phyloP scores from a whole-genome alignment of 2,888 invertebrate species.

The Macrosoma leucophasiata region DNA sequence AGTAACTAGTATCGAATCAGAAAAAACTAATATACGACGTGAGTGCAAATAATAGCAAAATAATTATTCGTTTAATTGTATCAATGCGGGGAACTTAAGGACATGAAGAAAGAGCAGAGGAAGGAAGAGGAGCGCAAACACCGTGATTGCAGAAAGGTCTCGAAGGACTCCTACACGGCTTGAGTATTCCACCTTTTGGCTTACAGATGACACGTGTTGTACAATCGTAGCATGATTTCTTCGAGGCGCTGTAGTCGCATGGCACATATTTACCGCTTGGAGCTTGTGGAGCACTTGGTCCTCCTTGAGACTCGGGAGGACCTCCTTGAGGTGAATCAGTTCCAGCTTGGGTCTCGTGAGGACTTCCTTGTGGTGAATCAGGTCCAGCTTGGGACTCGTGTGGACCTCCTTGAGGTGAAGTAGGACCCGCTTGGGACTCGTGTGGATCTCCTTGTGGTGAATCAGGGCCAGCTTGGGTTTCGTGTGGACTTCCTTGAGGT shows the following conservation, averaged over 20 bases:
- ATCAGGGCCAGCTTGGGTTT: constrained; percentile 10
- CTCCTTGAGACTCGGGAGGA: constrained; percentile 23
- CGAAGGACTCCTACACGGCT: constrained; percentile 32
- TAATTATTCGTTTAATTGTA: too few relatives aligned
- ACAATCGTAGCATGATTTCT: constrained; percentile 43
- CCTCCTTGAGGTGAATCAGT: constrained; percentile 5
- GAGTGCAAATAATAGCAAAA: too few relatives aligned
- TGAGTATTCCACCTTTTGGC: constrained; percentile 39
- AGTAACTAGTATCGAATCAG: too few relatives aligned
- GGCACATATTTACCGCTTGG: constrained; percentile 30
- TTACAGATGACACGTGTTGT: constrained; percentile 45
- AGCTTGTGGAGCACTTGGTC: constrained; percentile 20
- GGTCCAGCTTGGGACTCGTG: constrained; percentile 3
- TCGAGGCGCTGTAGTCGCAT: constrained; percentile 34
- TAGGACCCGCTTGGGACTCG: constrained; percentile 16
- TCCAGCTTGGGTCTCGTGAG: constrained; percentile 1
- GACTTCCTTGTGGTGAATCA: constrained; percentile 19
- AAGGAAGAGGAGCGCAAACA: constrained; percentile 39
- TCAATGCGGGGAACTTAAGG: too few relatives aligned
- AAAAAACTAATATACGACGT: too few relatives aligned
- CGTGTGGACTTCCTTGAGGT: constrained; percentile 24
- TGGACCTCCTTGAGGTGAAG: constrained; percentile 1
- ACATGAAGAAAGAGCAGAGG: too few relatives aligned
- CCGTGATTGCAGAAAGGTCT: constrained; percentile 49
- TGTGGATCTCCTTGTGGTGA: constrained; percentile 3